Evolutionary conservation across 2,888 invertebrate species (phyloP).

Genomic region (Calameuta pallipes): DNA sequence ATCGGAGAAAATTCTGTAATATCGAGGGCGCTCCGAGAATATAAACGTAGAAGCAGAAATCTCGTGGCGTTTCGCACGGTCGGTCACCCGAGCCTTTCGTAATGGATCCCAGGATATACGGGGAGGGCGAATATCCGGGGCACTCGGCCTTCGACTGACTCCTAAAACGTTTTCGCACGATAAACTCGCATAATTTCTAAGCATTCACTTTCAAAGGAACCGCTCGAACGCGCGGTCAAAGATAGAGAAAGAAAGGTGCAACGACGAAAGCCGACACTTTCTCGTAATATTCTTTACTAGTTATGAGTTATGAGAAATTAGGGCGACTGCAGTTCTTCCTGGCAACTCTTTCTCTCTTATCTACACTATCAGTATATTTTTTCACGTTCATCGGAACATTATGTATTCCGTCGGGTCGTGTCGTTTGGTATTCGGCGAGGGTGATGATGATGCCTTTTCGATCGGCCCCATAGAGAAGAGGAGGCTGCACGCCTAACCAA

Average conservation of each 20-base stretch:
- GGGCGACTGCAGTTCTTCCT: no score
- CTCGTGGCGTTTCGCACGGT: conserved; percentile 57
- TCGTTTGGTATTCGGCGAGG: conserved; percentile 56
- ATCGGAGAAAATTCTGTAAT: no score
- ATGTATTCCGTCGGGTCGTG: conserved; percentile 32
- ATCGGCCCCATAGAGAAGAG: conserved; percentile 27
- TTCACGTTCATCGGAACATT: conserved; percentile 4
- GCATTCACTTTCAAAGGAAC: conserved; percentile 16
- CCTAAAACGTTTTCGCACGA: conserved; percentile 34
- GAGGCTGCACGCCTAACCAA: background rate
- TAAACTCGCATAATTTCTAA: conserved; percentile 35
- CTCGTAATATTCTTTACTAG: no score
- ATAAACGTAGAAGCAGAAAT: conserved; percentile 53
- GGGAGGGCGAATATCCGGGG: conserved; percentile 56
- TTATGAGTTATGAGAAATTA: no score
- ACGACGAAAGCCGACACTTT: no score
- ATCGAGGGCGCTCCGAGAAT: no score
- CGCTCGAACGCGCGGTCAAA: no score
- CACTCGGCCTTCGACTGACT: conserved; percentile 39
- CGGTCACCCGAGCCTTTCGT: conserved; percentile 56
- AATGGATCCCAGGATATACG: conserved; percentile 65
- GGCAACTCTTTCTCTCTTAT: no score
- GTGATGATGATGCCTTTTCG: conserved; percentile 58
- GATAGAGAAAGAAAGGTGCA: no score
- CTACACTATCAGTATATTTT: background rate